These are phyloP conservation scores for Caenorhabditis angaria DNA, from an alignment of 2,888 invertebrate species.

Conservation along the genomic window DNA sequence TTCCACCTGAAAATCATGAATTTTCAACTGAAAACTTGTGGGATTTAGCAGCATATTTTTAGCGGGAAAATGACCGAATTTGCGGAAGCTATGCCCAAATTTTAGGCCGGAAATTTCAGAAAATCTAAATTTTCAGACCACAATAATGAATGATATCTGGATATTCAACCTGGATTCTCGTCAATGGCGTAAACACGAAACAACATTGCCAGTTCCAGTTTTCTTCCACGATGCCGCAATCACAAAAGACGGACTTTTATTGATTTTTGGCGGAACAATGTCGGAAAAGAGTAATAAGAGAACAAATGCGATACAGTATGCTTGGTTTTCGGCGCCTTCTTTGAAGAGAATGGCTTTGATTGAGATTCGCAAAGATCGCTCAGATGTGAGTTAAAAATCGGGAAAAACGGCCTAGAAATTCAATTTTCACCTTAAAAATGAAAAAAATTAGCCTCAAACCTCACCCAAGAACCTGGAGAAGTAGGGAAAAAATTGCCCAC, in stretches of 20 bases:
- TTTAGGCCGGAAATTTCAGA: not conserved
- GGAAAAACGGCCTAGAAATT: no score
- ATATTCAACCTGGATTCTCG: constrained; percentile 47
- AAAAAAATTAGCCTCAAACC: no score
- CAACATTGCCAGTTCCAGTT: constrained; percentile 36
- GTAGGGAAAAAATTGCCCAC: no score
- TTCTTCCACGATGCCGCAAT: constrained; percentile 60
- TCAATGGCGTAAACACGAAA: constrained; percentile 44
- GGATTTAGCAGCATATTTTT: no score
- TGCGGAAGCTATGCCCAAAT: not conserved
- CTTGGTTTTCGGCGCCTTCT: constrained; percentile 51
- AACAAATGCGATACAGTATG: constrained; percentile 33
- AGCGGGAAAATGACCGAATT: not conserved
- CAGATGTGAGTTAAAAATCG: no score
- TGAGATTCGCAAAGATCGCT: not conserved
- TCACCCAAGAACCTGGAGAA: no score
- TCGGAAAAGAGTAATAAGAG: constrained; percentile 11
- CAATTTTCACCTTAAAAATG: no score
- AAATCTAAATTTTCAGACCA: not conserved
- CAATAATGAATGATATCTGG: not conserved
- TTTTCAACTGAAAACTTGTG: not conserved
- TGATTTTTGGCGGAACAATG: constrained; percentile 53
- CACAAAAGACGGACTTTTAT: constrained; percentile 54
- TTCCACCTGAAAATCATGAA: not conserved
- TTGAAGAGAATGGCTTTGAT: constrained; percentile 30